Evolutionary conservation across 2,888 invertebrate genomes (phyloP).

Genomic region (Ophioninae sp.): DNA sequence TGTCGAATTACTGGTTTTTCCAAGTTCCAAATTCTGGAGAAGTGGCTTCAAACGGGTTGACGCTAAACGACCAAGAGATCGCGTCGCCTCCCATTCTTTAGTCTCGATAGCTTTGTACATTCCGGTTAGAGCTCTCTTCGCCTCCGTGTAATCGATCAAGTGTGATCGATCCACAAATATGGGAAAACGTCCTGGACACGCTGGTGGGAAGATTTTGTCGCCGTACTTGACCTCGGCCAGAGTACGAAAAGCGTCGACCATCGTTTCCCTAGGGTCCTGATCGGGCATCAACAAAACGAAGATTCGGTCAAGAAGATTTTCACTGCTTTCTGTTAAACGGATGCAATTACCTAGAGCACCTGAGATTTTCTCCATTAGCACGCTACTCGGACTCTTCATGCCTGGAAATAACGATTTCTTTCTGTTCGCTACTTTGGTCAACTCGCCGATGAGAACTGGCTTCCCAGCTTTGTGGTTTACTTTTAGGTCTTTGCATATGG

Average conservation of each 20-base stretch:
- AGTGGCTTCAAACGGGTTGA: conserved; percentile 61
- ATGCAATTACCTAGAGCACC: conserved; percentile 69
- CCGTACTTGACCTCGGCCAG: conserved; percentile 69
- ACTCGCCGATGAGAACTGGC: conserved; percentile 59
- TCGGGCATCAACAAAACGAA: conserved; percentile 73
- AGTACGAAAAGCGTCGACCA: conserved; percentile 69
- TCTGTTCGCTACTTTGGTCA: conserved; percentile 65
- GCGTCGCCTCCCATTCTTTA: conserved; percentile 72
- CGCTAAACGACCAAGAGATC: conserved; percentile 69
- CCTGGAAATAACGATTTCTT: conserved; percentile 71
- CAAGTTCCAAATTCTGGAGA: conserved; percentile 53
- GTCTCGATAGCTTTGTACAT: conserved; percentile 64
- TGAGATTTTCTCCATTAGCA: conserved; percentile 61
- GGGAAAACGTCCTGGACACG: conserved; percentile 68
- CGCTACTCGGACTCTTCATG: conserved; percentile 66
- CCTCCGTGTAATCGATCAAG: conserved; percentile 71
- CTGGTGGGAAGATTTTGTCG: conserved; percentile 69
- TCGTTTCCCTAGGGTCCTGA: conserved; percentile 69
- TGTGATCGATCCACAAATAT: conserved; percentile 72
- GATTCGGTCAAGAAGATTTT: conserved; percentile 71
- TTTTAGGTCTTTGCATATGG: conserved; percentile 69
- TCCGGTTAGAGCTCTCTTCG: conserved; percentile 63
- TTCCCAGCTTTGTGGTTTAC: conserved; percentile 67
- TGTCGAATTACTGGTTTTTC: conserved; percentile 31
- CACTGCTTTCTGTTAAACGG: conserved; percentile 64